Evolutionary conservation across 2,113 vertebrate genomes (phyloP), one percentile per base, ranked within the genome.

Genomic region (Rhodinocichla rosea): DNA sequence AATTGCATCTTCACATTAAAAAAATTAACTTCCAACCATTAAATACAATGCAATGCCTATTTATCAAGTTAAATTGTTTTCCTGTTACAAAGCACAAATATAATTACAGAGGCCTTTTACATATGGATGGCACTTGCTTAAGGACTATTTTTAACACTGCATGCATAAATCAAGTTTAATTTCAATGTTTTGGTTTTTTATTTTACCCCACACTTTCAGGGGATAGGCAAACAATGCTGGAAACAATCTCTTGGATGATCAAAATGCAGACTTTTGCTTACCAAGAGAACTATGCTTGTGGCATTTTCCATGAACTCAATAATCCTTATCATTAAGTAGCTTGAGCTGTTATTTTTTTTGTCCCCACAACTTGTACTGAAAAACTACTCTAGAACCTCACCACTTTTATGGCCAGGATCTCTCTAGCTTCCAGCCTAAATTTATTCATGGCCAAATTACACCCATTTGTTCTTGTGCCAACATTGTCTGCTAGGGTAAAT

Each of bases 401-500:
- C 35, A 77, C 20, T 83, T 70, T 70, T 21, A 40, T 47, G 42
- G 52, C 71, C 92, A 89, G 52, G 81, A 94, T 75, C 39, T 47
- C 60, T 88, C 83, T 67, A 42, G 59, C 68, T 90, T 92, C 64
- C 83, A 93, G 42, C 15, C 73, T 93, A 63, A 93, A 94, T 87
- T 84, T 94, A 92, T 84, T 95, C 53, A 84, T 22, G 65, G 56
- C 37, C 69, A 95, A 91, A 89, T 91, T 35, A 87, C 44, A 84
- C 40, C 40, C 83, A 87, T 83, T 87, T 92, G 77, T 78, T 92
- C 73, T 68, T 42, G 40, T 82, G 91, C 91, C 94, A 94, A 12
- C 74, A 96, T 94, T 95, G 94, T 95, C 83, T 92, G n/a, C 47
- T 93, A 59, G 52, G 85, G 71, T 92, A 96, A 95, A 92, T 37